Conservation (phyloP, 2,113 vertebrate species). For the Oncorhynchus clarkii region DNA sequence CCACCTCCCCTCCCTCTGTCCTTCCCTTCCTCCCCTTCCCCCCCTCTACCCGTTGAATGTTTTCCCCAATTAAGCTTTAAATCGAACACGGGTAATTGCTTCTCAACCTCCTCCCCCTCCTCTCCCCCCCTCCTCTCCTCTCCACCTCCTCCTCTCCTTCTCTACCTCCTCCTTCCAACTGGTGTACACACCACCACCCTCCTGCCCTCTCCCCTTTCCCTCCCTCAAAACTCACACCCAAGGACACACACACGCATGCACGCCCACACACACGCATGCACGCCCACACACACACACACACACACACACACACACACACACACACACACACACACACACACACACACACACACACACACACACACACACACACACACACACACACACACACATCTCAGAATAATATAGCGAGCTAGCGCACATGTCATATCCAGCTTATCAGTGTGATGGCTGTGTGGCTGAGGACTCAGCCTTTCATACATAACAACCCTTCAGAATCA, state of each 20-base stretch:
- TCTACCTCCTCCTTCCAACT: not conserved
- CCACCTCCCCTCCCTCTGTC: not conserved
- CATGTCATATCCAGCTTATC: constrained; percentile 52
- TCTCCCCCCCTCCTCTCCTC: not conserved
- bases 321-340: too few relatives aligned
- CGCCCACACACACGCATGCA: not conserved
- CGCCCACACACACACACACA: not conserved
- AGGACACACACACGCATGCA: not conserved
- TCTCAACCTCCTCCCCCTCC: not conserved
- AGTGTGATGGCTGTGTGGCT: constrained; percentile 44
- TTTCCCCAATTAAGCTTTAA: constrained; percentile 1
- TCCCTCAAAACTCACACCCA: not conserved
- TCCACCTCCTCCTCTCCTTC: not conserved
- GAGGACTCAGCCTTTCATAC: constrained; percentile 56
- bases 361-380: too few relatives aligned
- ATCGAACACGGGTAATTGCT: not conserved
- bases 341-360: too few relatives aligned
- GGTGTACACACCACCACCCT: not conserved
- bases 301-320: too few relatives aligned
- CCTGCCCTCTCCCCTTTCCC: not conserved
- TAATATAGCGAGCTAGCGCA: constrained; percentile 31
- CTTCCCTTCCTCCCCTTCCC: not conserved
- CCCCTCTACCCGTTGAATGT: not conserved
- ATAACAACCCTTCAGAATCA: constrained; percentile 58
- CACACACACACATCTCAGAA: constrained; percentile 7